Evolutionary conservation across 2,888 invertebrate species (phyloP).

Genomic region (Microplitis deprimator): DNA sequence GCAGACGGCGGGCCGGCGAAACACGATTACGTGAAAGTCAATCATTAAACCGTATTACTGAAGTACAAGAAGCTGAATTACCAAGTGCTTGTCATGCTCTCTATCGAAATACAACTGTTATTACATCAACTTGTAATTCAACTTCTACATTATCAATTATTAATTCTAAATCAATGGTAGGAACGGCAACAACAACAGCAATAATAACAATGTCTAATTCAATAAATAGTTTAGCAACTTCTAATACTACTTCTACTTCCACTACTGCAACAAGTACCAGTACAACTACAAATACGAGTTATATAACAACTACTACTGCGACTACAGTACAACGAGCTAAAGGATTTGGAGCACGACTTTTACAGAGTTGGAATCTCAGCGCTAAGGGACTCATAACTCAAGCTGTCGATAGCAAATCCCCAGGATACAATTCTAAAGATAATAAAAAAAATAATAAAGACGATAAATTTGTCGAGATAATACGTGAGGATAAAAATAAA

Average conservation of each 20-base stretch:
- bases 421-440: slow-evolving; percentile 36
- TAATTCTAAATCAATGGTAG: neutral
- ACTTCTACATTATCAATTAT: slow-evolving; percentile 34
- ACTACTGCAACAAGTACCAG: slow-evolving; percentile 44
- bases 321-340: slow-evolving; percentile 69
- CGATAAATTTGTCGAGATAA: slow-evolving; percentile 46
- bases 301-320: slow-evolving; percentile 37
- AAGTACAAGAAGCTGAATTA: slow-evolving; percentile 83
- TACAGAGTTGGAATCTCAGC: slow-evolving; percentile 71
- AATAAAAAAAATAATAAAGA: slow-evolving; percentile 35
- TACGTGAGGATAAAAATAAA: slow-evolving; percentile 41
- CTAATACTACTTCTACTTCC: neutral
- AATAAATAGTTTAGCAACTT: slow-evolving; percentile 13
- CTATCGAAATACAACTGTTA: slow-evolving; percentile 42
- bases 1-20: slow-evolving; percentile 76
- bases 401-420: slow-evolving; percentile 43
- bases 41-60: slow-evolving; percentile 87
- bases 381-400: slow-evolving; percentile 48
- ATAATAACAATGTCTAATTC: slow-evolving; percentile 1
- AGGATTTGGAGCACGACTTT: slow-evolving; percentile 73
- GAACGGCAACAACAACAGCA: neutral
- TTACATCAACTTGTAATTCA: slow-evolving; percentile 46
- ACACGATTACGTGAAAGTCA: slow-evolving; percentile 85
- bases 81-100: slow-evolving; percentile 57
- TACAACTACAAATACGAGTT: slow-evolving; percentile 52